Percentiles rank a stretch among this genome's conserved stretches.
Conservation (phyloP, 2,888 invertebrate genomes). For the Notodonta dromedarius region DNA sequence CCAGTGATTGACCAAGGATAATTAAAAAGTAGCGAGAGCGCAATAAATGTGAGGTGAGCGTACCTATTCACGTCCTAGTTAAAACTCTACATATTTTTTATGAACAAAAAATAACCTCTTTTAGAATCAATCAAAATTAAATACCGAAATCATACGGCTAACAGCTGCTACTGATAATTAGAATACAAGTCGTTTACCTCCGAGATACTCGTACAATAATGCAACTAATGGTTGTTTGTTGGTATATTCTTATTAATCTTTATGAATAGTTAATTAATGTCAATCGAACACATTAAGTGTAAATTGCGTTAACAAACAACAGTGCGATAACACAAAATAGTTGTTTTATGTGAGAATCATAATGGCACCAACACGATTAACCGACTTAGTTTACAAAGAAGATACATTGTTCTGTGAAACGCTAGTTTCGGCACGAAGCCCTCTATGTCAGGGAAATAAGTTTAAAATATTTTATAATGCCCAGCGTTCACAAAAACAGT, state of each 20-base stretch:
- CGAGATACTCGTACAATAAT: conserved; percentile 14
- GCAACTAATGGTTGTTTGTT: conserved; percentile 16
- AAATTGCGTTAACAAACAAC: conserved; percentile 34
- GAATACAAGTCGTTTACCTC: conserved; percentile 32
- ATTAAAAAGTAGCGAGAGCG: conserved; percentile 74
- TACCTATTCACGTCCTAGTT: conserved; percentile 26
- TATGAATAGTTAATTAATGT: conserved; percentile 38
- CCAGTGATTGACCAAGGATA: conserved; percentile 71
- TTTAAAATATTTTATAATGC: conserved; percentile 57
- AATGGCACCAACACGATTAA: conserved; percentile 63
- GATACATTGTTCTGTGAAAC: conserved; percentile 75
- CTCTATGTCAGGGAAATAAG: conserved; percentile 66
- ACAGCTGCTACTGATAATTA: conserved; percentile 30
- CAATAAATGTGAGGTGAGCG: conserved; percentile 49
- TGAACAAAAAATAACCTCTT: conserved; percentile 18
- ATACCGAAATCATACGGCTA: conserved; percentile 23
- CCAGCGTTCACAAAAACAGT: conserved; percentile 18
- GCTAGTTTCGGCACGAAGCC: conserved; percentile 81
- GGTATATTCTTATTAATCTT: conserved; percentile 30
- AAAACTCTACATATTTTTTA: conserved; percentile 15
- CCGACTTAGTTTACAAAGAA: conserved; percentile 69
- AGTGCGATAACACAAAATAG: conserved; percentile 39
- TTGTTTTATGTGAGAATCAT: conserved; percentile 51
- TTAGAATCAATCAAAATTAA: conserved; percentile 25
- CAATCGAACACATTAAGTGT: conserved; percentile 30